phyloP scores from a whole-genome alignment of 2,113 vertebrate species.

The Pterophyllum scalare region DNA sequence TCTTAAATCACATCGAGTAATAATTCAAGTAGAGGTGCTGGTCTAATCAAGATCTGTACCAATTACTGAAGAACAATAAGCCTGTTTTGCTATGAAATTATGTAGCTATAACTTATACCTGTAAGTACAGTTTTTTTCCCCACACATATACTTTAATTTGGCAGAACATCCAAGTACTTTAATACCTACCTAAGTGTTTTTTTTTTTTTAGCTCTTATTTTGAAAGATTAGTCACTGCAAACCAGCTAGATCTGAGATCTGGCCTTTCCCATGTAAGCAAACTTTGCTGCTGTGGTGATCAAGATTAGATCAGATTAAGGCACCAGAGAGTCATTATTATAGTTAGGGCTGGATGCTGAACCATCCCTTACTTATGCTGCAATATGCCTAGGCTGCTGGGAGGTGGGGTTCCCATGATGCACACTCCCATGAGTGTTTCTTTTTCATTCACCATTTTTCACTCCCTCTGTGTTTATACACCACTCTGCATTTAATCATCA shows the following conservation, averaged over 20 bases:
- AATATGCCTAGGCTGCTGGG: no score
- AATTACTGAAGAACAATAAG: neutral
- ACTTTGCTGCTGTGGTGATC: neutral
- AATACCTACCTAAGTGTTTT: neutral
- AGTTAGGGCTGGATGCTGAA: no score
- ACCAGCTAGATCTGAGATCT: neutral
- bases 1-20: neutral
- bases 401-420: no score
- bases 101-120: neutral
- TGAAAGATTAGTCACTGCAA: neutral
- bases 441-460: no score
- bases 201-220: neutral
- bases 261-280: neutral
- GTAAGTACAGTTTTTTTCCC: neutral
- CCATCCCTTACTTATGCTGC: no score
- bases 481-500: no score
- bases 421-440: no score
- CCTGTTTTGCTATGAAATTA: neutral
- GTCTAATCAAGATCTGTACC: neutral
- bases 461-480: no score
- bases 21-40: no score
- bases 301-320: neutral
- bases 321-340: neutral
- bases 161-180: neutral
- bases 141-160: neutral